phyloP scores from a whole-genome alignment of 92 coral and sea anemone genomes.

The Hydrozoanthus gracilis region DNA sequence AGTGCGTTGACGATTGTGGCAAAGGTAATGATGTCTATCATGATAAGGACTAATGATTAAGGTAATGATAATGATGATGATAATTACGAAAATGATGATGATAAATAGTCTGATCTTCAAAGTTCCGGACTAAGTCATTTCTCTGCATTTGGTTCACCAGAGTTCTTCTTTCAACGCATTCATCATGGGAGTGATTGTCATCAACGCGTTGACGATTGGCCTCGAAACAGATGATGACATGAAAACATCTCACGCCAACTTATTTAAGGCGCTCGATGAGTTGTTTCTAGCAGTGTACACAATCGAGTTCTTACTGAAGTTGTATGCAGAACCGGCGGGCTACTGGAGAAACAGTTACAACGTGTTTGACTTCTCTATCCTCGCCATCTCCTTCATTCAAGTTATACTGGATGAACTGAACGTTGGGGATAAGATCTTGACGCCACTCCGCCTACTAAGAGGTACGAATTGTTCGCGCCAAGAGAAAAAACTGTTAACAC shows the following conservation, averaged over 20 bases:
- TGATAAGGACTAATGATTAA: too few species aligned
- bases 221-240: conserved; percentile 87
- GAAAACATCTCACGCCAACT: conserved; percentile 60
- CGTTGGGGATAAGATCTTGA: conserved; percentile 91
- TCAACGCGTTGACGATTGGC: conserved; percentile 90
- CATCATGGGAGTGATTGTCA: conserved; percentile 89
- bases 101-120: too few species aligned
- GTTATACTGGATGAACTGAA: conserved; percentile 90
- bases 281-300: conserved; percentile 93
- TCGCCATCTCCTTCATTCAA: conserved; percentile 90
- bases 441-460: conserved; percentile 92
- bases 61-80: too few species aligned
- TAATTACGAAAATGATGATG: too few species aligned
- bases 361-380: conserved; percentile 88
- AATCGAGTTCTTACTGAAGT: conserved; percentile 90
- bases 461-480: conserved; percentile 49
- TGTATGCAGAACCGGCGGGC: conserved; percentile 89
- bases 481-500: not conserved
- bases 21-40: too few species aligned
- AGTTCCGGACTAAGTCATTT: not conserved
- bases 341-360: conserved; percentile 99
- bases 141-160: conserved; percentile 45
- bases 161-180: conserved; percentile 83
- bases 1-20: too few species aligned
- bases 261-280: conserved; percentile 86